Conservation (phyloP, 1,140 invertebrate species). For the Psix sp. region DNA sequence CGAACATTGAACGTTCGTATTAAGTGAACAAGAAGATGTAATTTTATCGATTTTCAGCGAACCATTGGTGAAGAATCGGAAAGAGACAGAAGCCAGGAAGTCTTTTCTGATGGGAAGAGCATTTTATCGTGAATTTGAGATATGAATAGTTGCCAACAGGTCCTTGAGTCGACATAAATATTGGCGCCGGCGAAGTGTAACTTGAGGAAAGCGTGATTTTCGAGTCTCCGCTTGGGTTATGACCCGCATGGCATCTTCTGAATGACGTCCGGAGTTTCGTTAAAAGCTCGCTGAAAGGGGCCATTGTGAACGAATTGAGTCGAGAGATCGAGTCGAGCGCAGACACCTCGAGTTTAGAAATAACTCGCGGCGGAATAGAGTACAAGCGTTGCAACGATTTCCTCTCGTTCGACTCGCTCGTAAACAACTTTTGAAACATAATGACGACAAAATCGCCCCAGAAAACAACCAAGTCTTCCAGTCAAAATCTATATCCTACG, state of each 20-base stretch:
- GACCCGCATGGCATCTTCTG: constrained; percentile 66
- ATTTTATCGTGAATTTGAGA: too few species aligned
- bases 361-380: constrained; percentile 37
- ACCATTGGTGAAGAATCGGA: too few species aligned
- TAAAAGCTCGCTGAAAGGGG: constrained; percentile 71
- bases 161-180: too few species aligned
- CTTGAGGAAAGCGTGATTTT: constrained; percentile 19
- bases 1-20: too few species aligned
- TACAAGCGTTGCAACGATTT: constrained; percentile 35
- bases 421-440: constrained; percentile 34
- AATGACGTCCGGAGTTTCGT: constrained; percentile 67
- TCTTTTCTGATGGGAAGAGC: too few species aligned
- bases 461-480: too few species aligned
- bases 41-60: too few species aligned
- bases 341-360: constrained; percentile 55
- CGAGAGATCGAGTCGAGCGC: constrained; percentile 57
- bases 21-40: too few species aligned
- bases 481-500: too few species aligned
- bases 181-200: background rate
- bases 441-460: too few species aligned
- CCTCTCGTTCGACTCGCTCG: constrained; percentile 28
- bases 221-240: constrained; percentile 17
- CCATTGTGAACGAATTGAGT: constrained; percentile 75
- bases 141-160: too few species aligned
- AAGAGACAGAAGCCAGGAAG: too few species aligned